Base-by-base conservation (phyloP, 2,797 vertebrate species). In the Poecilia picta region DNA sequence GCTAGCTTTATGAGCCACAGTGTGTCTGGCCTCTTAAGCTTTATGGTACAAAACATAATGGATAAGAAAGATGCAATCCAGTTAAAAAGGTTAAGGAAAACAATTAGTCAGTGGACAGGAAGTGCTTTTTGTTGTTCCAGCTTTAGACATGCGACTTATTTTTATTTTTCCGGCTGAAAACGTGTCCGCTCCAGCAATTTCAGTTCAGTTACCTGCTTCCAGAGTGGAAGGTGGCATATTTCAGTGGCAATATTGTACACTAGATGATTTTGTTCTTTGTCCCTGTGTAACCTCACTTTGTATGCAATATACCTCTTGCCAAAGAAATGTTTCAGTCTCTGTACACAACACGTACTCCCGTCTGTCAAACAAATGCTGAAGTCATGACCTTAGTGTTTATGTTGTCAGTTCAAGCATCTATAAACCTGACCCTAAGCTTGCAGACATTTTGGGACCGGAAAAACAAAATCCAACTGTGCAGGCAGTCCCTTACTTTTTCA, bases 1-100 rank as follows among this genome's bases (percentile, higher is more conserved):
- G 72, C 78, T 82, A 59, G 88, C 43, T 90, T 89, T 89, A 91
- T 49, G 85, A 85, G 84, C 45, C 23, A 70, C 23, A 76, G 45
- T 76, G 75, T 39, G 46, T 78, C 77, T 79, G 72, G 36, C 33
- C 47, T 31, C 46, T 59, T 84, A 70, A 70, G 76, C 74, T 81
- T 90, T 77, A 80, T 84, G 71, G 85, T 74, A 68, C 73, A 5
- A 10, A 57, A 57, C 83, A 87, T 74, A 76, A 85, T 57, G 80
- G 75, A 78, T 49, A 75, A 78, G 78, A 75, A 71, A 73, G 70
- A 83, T 79, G 71, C 68, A 23, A 43, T 43, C 55, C 62, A 20
- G 78, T 45, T 45, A 47, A 74, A 71, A 31, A 62, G 31, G 23
- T 23, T n/a, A 74, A 16, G 1, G 31, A 45, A 70, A 81, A 78